Conservation (phyloP, 2,797 vertebrate species). For the Platalea minor region DNA sequence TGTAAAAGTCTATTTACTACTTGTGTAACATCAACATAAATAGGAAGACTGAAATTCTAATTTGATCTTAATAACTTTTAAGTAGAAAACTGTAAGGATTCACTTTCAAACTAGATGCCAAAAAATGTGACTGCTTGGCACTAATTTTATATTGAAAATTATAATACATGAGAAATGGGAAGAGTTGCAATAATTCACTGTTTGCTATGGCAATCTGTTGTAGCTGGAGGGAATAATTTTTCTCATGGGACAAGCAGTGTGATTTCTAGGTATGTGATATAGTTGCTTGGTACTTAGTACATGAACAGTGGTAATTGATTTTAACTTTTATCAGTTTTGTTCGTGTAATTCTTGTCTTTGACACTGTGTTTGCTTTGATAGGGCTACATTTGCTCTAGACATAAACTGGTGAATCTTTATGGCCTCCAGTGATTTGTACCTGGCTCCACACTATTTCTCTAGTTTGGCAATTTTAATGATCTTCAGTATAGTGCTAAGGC, state of each 20-base stretch:
- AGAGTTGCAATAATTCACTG: not conserved
- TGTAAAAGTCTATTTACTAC: not conserved
- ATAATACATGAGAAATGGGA: accelerated
- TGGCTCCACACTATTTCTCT: not conserved
- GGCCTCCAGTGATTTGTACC: not conserved
- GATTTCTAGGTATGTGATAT: not conserved
- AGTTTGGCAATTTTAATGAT: not conserved
- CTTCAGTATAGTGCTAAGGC: not conserved
- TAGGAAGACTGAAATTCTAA: not conserved
- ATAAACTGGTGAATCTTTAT: not conserved
- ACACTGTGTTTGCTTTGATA: not conserved
- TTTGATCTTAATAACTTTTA: not conserved
- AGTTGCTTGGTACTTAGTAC: not conserved
- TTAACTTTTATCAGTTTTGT: not conserved
- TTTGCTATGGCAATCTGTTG: not conserved
- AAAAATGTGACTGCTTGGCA: not conserved
- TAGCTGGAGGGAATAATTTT: not conserved
- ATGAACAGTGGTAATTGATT: not conserved
- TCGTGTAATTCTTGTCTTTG: not conserved
- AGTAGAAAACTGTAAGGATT: not conserved
- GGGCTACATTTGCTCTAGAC: not conserved
- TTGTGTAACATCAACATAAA: not conserved
- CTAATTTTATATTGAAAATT: not conserved
- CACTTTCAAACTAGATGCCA: not conserved
- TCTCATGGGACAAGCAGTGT: not conserved